Base-by-base conservation (phyloP, 2,113 vertebrate species). In the Spilogale gracilis region DNA sequence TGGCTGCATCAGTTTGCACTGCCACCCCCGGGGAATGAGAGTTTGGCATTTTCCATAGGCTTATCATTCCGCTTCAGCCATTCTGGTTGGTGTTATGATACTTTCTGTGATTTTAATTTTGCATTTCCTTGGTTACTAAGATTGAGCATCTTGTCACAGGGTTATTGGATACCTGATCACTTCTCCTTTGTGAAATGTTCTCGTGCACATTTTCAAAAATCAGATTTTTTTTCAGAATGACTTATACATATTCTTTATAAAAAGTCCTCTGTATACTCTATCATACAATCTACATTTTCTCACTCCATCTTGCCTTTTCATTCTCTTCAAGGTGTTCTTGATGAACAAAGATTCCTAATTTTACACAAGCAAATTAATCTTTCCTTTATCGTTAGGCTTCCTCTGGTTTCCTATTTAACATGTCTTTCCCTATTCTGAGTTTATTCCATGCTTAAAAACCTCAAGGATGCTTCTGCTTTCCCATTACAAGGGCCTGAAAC, bases 371-470 rank as follows among this genome's bases (percentile, higher is more conserved):
- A 74, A 83, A 81, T 17, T 54, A 61, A 73, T 74, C 48, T 89
- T 74, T 74, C 71, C 54, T 85, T 85, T 43, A 38, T 0, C 4
- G n/a, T 52, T 91, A 89, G 9, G 8, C 45, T 91, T 91, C 67
- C 30, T 91, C 54, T 91, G 43, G 21, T 67, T 86, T 85, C 80
- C 32, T 95, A 32, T 69, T 52, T 60, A 79, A 58, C 30, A 90
- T 80, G 45, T n/a, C 78, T 60, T 23, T 69, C 17, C 23, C 54
- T 79, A 79, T 60, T 32, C 71, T 71, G 18, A 98, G 97, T 98
- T 98, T 98, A 97, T 97, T 98, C 95, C 98, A 98, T 82, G 86
- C 97, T 98, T 98, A 98, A 98, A 98, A 98, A 85, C 96, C 97
- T 98, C 98, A 97, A 94, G 94, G 97, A 98, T 0, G 0, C 76